These are phyloP conservation scores for Thymallus thymallus DNA, from an alignment of 2,113 vertebrate genomes.

Conservation along the genomic window DNA sequence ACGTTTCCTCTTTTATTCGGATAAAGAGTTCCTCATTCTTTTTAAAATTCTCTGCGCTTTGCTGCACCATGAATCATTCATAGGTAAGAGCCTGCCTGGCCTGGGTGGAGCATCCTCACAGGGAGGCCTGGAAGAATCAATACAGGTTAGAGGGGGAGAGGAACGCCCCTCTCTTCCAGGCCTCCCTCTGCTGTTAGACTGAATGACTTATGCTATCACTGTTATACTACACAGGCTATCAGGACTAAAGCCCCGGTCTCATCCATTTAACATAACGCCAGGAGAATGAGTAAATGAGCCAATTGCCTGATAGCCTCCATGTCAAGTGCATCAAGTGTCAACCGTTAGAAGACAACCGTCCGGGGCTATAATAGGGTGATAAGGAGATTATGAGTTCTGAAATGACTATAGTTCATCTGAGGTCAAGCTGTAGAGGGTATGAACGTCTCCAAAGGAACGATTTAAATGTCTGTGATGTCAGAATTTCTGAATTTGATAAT, in stretches of 20 bases:
- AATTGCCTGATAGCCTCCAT: not conserved
- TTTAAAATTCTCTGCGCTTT: conserved; percentile 45
- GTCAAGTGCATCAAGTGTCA: not conserved
- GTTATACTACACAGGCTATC: conserved; percentile 1
- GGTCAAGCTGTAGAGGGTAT: not conserved
- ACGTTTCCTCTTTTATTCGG: not conserved
- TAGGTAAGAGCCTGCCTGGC: conserved; percentile 17
- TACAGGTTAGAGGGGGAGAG: conserved; percentile 33
- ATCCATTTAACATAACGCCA: not conserved
- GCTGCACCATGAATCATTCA: conserved; percentile 63
- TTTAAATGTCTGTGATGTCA: not conserved
- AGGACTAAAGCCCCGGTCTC: not conserved
- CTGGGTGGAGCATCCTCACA: conserved; percentile 36
- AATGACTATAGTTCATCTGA: not conserved
- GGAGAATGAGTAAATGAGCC: not conserved
- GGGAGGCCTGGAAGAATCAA: conserved; percentile 50
- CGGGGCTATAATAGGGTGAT: not conserved
- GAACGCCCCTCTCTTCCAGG: conserved; percentile 27
- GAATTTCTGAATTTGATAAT: not conserved
- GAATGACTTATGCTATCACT: conserved; percentile 27
- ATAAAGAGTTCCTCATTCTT: conserved; percentile 38
- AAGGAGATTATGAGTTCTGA: not conserved
- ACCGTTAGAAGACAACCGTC: not conserved
- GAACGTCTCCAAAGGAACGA: not conserved
- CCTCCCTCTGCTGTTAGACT: conserved; percentile 15